Percentiles rank a stretch among this genome's conserved stretches.
These are phyloP conservation scores for Phymorhynchus buccinoides DNA, from an alignment of 1,140 invertebrate genomes.

Conservation along the genomic window DNA sequence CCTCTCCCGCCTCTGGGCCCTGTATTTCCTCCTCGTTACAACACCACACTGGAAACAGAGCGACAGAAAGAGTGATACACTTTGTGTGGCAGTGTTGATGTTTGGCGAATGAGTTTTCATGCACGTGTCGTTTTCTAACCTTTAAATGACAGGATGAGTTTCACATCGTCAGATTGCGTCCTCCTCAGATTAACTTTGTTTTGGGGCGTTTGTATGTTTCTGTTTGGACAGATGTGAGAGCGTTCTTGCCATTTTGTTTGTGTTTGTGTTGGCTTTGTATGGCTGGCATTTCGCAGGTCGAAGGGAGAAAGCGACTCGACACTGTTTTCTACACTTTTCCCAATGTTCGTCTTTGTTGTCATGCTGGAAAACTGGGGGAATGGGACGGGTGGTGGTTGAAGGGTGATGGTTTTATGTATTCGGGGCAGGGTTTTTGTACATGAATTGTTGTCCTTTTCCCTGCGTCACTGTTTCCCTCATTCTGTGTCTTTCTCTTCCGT, in stretches of 20 bases:
- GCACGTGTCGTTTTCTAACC: background rate
- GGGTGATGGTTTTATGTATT: background rate
- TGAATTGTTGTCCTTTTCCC: background rate
- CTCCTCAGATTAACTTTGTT: background rate
- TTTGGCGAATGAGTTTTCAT: background rate
- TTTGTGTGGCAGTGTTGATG: background rate
- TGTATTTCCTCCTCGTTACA: background rate
- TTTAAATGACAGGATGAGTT: background rate
- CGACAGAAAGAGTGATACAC: background rate
- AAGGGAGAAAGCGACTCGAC: background rate
- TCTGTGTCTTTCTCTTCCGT: background rate
- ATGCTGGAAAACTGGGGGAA: no score
- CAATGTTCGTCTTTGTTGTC: no score
- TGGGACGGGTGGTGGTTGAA: background rate
- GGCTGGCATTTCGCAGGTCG: background rate
- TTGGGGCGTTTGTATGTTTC: background rate
- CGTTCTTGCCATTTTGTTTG: background rate
- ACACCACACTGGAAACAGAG: background rate
- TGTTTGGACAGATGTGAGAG: background rate
- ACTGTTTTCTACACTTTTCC: background rate
- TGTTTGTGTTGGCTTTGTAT: background rate
- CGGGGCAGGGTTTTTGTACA: background rate
- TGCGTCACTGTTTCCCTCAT: background rate
- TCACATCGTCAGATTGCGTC: background rate
- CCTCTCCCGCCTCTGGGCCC: background rate